These are phyloP conservation scores for Amazona guildingii DNA, from an alignment of 2,113 vertebrate genomes.

Conservation along the genomic window DNA sequence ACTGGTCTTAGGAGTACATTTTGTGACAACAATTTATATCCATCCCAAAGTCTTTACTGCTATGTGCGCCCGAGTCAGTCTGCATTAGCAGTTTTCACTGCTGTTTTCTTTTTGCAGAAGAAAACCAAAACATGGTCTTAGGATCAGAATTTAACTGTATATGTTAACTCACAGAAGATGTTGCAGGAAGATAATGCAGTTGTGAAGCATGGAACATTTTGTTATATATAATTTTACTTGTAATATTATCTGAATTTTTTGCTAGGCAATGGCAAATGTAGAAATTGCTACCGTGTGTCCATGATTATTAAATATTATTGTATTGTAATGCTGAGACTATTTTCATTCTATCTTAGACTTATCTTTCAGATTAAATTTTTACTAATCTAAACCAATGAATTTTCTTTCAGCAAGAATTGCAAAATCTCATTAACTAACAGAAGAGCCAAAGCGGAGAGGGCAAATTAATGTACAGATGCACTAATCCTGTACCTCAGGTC, in stretches of 20 bases:
- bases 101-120: neutral
- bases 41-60: neutral
- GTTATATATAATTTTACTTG: neutral
- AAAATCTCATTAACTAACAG: neutral
- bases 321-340: neutral
- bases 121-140: neutral
- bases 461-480: neutral
- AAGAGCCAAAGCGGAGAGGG: neutral
- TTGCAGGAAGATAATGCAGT: neutral
- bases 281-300: neutral
- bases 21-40: neutral
- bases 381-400: neutral
- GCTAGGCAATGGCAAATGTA: neutral
- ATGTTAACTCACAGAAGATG: neutral
- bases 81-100: neutral
- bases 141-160: neutral
- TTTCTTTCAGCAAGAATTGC: neutral
- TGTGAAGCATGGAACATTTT: neutral
- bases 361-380: neutral
- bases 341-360: neutral
- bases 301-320: neutral
- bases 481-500: neutral
- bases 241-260: neutral
- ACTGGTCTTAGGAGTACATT: neutral
- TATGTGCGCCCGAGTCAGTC: neutral